These are phyloP conservation scores for Chamaetylas fuelleborni DNA, from an alignment of 2,113 vertebrate species.

Conservation along the genomic window DNA sequence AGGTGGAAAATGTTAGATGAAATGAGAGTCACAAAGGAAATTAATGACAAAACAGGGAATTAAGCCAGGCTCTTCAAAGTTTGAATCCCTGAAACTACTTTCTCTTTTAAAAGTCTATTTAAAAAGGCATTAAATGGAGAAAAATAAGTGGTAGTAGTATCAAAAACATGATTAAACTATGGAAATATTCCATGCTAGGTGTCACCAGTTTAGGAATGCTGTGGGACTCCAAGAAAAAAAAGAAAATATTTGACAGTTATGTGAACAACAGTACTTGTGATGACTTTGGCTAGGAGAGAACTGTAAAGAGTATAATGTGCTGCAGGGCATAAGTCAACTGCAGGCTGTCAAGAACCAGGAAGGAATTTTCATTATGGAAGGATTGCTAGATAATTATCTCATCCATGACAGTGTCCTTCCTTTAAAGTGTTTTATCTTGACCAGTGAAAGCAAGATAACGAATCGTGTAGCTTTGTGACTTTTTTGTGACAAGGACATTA, in stretches of 20 bases:
- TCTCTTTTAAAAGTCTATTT: not conserved
- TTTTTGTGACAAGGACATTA: not conserved
- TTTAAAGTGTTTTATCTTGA: not conserved
- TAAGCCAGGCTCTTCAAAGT: not conserved
- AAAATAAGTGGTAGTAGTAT: not conserved
- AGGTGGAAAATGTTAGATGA: not conserved
- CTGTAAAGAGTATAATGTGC: not conserved
- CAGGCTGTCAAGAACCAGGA: not conserved
- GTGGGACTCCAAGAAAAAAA: not conserved
- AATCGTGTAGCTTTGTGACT: not conserved
- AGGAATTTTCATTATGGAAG: not conserved
- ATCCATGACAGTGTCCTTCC: not conserved
- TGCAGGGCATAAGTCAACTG: not conserved
- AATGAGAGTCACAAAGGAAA: not conserved
- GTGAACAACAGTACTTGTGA: not conserved
- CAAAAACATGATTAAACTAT: not conserved
- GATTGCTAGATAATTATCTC: slow-evolving; percentile 10
- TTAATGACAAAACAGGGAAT: not conserved
- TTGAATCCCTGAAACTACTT: not conserved
- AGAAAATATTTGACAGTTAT: not conserved
- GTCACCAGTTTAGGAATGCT: not conserved
- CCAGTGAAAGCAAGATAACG: not conserved
- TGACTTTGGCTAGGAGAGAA: not conserved
- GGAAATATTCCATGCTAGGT: not conserved
- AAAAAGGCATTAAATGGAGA: not conserved